Evolutionary conservation across 30 jellyfish, hydroid and myxozoan species (phyloP).

Genomic region (Mastigias papua): DNA sequence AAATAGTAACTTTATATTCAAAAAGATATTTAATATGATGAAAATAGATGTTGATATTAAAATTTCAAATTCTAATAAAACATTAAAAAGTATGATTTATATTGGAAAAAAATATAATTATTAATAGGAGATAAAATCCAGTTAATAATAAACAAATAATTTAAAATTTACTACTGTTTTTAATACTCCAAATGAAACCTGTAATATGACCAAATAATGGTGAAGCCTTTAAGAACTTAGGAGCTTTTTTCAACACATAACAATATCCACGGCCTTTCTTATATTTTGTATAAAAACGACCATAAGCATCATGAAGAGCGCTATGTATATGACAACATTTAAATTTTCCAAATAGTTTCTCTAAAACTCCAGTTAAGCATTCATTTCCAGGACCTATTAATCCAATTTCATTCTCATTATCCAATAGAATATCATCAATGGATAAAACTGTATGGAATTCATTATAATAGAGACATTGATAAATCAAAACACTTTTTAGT

Average conservation of each 20-base stretch:
- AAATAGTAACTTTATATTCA: conserved; percentile 26
- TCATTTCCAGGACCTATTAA: conserved; percentile 4
- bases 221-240: neutral
- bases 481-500: neutral
- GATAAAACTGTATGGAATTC: no score
- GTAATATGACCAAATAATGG: neutral
- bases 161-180: neutral
- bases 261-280: neutral
- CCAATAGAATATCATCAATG: neutral
- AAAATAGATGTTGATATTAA: conserved; percentile 1
- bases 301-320: conserved; percentile 15
- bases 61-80: conserved; percentile 16
- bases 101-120: conserved; percentile 1
- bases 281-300: conserved; percentile 5
- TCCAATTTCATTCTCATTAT: neutral
- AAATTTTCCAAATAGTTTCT: neutral
- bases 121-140: conserved; percentile 22
- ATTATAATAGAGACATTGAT: neutral
- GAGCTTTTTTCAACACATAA: neutral
- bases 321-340: conserved; percentile 15
- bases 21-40: conserved; percentile 21
- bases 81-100: neutral
- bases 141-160: conserved; percentile 3
- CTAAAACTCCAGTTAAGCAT: neutral
- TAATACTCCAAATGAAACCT: conserved; percentile 2